These are phyloP conservation scores for Seriola aureovittata DNA, from an alignment of 2,113 vertebrate genomes.

Conservation along the genomic window DNA sequence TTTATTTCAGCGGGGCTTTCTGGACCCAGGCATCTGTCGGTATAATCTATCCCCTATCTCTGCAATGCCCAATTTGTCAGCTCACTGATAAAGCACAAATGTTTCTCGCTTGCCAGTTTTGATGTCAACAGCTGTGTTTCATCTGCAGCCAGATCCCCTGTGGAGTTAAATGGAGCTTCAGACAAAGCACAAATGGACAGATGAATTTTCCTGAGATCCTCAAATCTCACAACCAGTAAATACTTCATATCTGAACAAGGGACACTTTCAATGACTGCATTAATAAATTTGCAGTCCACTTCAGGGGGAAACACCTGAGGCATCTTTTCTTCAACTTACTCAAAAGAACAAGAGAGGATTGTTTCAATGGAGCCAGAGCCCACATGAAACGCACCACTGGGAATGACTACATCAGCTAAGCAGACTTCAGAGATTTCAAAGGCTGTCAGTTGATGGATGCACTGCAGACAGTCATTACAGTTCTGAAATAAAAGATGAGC, in stretches of 20 bases:
- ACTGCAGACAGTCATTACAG: conserved; percentile 58
- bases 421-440: conserved; percentile 66
- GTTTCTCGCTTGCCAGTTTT: conserved; percentile 69
- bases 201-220: conserved; percentile 20
- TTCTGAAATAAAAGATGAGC: conserved; percentile 63
- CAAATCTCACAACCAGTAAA: conserved; percentile 11
- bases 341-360: conserved; percentile 37
- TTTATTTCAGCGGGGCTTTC: conserved; percentile 69
- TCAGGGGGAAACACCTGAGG: conserved; percentile 2
- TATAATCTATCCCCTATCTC: conserved; percentile 72
- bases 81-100: conserved; percentile 71
- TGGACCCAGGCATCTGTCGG: conserved; percentile 44
- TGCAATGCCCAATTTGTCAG: conserved; percentile 78
- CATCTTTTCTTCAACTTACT: conserved; percentile 17
- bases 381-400: conserved; percentile 56
- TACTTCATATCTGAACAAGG: conserved; percentile 7
- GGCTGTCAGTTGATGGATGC: conserved; percentile 57
- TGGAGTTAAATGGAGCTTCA: conserved; percentile 44
- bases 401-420: conserved; percentile 41
- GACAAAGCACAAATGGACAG: conserved; percentile 43
- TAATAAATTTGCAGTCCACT: conserved; percentile 14
- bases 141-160: conserved; percentile 62
- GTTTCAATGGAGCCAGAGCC: conserved; percentile 35
- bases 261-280: conserved; percentile 10
- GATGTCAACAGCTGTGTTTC: conserved; percentile 72